Evolutionary conservation across 2,888 invertebrate genomes (phyloP).

Genomic region (Lordiphosa fenestrarum): DNA sequence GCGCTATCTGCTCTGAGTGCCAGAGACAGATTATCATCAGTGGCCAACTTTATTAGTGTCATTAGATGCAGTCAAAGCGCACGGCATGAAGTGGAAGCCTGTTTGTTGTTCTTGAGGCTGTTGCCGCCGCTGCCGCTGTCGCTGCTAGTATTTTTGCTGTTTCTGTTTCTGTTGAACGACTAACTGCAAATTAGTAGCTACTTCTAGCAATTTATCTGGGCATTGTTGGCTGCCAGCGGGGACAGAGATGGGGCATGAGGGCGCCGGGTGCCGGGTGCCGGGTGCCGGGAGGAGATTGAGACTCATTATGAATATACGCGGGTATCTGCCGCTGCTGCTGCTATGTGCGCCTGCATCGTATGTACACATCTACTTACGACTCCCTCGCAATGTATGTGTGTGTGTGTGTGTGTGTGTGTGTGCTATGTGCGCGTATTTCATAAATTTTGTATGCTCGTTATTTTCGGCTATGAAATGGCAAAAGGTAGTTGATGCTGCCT

Average conservation of each 20-base stretch:
- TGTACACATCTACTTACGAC: too few species aligned
- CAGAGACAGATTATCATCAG: constrained; percentile 70
- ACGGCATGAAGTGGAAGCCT: constrained; percentile 49
- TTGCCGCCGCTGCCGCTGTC: constrained; percentile 2
- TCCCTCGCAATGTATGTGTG: constrained; percentile 13
- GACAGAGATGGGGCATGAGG: background rate
- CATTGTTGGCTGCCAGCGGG: constrained; percentile 34
- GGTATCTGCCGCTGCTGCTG: too few species aligned
- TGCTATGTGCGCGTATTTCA: constrained; percentile 42
- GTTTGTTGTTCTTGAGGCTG: constrained; percentile 2
- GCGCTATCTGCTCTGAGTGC: constrained; percentile 27
- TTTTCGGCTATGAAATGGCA: constrained; percentile 55
- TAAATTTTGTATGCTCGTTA: constrained; percentile 54
- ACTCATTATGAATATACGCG: constrained; percentile 56
- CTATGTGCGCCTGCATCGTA: too few species aligned
- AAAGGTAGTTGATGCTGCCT: constrained; percentile 40
- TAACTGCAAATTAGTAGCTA: constrained; percentile 69
- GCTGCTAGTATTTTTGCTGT: constrained; percentile 14
- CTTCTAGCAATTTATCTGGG: constrained; percentile 66
- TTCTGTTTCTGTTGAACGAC: constrained; percentile 47
- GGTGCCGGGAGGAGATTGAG: constrained; percentile 12
- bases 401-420: constrained; percentile 9
- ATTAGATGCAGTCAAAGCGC: constrained; percentile 70
- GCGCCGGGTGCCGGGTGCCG: background rate
- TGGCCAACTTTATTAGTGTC: constrained; percentile 70